Conservation (phyloP, 2,113 vertebrate species). For the Micromys minutus region DNA sequence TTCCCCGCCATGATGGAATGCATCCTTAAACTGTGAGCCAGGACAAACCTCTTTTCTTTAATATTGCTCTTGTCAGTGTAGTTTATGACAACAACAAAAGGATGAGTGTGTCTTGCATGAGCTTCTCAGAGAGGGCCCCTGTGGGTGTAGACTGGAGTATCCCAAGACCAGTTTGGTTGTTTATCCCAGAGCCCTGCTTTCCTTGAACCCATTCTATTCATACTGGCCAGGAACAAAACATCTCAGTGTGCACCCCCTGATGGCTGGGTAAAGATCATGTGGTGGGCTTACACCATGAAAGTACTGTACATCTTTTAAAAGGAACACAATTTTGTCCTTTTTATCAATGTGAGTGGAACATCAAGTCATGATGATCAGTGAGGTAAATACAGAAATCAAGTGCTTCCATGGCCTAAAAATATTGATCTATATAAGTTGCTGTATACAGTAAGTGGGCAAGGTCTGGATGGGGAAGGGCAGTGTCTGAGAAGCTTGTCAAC, state of each 20-base stretch:
- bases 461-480: neutral
- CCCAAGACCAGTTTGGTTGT: neutral
- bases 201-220: neutral
- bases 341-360: neutral
- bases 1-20: neutral
- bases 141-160: neutral
- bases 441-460: no score
- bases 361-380: neutral
- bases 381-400: neutral
- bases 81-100: neutral
- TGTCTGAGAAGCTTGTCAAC: neutral
- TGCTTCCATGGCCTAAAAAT: neutral
- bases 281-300: neutral
- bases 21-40: neutral
- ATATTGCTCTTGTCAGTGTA: neutral
- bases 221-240: neutral
- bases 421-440: neutral
- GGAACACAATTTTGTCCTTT: neutral
- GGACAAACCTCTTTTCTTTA: neutral
- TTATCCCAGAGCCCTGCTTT: neutral
- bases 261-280: neutral
- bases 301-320: neutral
- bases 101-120: neutral
- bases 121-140: neutral
- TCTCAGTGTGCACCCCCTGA: neutral